Conservation (phyloP, 1,140 invertebrate species). For the Drosophila leontia region DNA sequence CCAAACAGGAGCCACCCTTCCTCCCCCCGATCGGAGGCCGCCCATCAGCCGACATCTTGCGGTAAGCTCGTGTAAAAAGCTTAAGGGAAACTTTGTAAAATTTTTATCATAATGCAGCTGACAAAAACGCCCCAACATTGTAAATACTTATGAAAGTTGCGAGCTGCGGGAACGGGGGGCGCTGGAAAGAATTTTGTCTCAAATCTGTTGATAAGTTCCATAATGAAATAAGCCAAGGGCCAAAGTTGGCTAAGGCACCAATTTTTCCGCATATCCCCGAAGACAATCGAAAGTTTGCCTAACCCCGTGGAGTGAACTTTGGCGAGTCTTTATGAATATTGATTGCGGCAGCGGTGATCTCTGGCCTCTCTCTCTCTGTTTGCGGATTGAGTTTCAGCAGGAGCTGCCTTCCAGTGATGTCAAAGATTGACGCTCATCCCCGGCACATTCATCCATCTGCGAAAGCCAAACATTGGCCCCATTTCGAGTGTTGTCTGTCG, state of each 20-base stretch:
- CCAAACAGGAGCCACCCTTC: neutral
- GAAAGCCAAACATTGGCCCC: conserved; percentile 48
- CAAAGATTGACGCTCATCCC: conserved; percentile 15
- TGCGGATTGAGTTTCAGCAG: conserved; percentile 30
- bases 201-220: conserved; percentile 60
- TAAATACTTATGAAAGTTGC: conserved; percentile 56
- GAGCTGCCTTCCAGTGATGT: neutral
- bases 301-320: conserved; percentile 35
- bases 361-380: conserved; percentile 16
- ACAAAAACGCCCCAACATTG: conserved; percentile 52
- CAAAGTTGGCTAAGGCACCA: conserved; percentile 35
- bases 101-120: conserved; percentile 62
- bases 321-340: conserved; percentile 52
- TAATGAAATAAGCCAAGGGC: conserved; percentile 54
- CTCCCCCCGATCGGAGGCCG: neutral
- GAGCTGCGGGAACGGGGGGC: neutral
- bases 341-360: conserved; percentile 45
- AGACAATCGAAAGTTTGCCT: conserved; percentile 54
- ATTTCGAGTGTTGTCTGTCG: conserved; percentile 28
- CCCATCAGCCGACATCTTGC: conserved; percentile 42
- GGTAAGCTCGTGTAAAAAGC: conserved; percentile 62
- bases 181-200: conserved; percentile 30
- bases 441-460: conserved; percentile 22
- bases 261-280: conserved; percentile 48
- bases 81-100: conserved; percentile 60